Percentiles rank a stretch among this genome's conserved stretches.
phyloP scores from a whole-genome alignment of 2,888 invertebrate species.

The Caenorhabditis sulstoni region DNA sequence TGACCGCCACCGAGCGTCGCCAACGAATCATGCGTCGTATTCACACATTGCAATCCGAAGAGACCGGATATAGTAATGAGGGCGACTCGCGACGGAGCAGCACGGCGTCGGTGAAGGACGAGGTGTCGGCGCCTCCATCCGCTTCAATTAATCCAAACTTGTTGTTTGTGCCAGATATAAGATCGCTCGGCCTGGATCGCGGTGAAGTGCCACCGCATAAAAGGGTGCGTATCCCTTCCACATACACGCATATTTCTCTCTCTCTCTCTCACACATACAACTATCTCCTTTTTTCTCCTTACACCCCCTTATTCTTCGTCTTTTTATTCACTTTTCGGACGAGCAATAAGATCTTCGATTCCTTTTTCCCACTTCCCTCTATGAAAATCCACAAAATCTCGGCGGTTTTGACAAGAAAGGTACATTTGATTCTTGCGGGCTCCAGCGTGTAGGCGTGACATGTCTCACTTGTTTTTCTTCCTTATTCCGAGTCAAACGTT shows the following conservation, averaged over 20 bases:
- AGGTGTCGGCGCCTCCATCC: constrained; percentile 43
- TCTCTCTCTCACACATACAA: constrained; percentile 6
- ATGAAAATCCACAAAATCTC: constrained; percentile 53
- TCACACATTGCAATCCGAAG: constrained; percentile 70
- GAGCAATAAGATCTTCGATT: too few species aligned
- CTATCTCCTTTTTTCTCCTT: constrained; percentile 18
- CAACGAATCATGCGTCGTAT: constrained; percentile 71
- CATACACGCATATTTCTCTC: constrained; percentile 10
- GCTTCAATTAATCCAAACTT: constrained; percentile 64
- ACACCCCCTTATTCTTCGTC: neutral
- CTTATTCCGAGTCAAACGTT: constrained; percentile 33
- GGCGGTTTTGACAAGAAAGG: constrained; percentile 24
- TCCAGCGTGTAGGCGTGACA: neutral
- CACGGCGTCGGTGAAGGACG: constrained; percentile 55
- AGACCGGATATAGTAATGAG: constrained; percentile 65
- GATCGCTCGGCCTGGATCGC: constrained; percentile 62
- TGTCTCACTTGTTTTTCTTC: constrained; percentile 29
- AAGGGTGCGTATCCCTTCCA: constrained; percentile 60
- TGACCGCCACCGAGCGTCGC: constrained; percentile 67
- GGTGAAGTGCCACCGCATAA: constrained; percentile 72
- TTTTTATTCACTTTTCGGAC: constrained; percentile 12
- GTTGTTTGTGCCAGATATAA: constrained; percentile 69
- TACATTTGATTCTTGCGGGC: constrained; percentile 8
- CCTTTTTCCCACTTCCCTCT: constrained; percentile 1
- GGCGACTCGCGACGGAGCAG: constrained; percentile 53